Conservation (phyloP, 2,888 invertebrate genomes). For the Andrena dorsata region DNA sequence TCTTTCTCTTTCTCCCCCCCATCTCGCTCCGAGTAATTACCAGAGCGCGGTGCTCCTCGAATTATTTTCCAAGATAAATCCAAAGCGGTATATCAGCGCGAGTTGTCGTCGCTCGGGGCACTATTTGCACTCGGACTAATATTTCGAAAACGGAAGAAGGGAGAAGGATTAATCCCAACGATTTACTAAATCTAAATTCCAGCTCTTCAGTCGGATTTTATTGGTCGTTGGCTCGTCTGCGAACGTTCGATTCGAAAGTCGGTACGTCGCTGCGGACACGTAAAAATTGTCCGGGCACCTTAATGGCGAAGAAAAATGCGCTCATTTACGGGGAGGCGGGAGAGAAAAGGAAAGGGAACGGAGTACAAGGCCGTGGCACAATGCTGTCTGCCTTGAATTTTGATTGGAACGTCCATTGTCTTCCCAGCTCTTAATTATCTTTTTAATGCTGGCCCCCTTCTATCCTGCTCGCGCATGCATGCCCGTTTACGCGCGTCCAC, state of each 20-base stretch:
- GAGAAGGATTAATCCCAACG: background rate
- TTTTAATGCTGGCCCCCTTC: slow-evolving; percentile 49
- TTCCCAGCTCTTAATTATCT: slow-evolving; percentile 67
- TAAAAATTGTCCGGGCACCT: slow-evolving; percentile 35
- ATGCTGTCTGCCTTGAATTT: slow-evolving; percentile 73
- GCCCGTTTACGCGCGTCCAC: slow-evolving; percentile 25
- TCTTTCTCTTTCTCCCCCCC: slow-evolving; percentile 3
- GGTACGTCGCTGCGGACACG: background rate
- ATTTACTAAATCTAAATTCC: too few relatives aligned
- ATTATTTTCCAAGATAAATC: slow-evolving; percentile 65
- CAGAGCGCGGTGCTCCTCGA: slow-evolving; percentile 25
- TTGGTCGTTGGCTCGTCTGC: background rate
- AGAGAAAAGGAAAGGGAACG: slow-evolving; percentile 54
- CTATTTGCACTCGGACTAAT: slow-evolving; percentile 18
- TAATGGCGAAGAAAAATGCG: slow-evolving; percentile 56
- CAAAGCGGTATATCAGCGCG: slow-evolving; percentile 38
- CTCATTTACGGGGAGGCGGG: slow-evolving; percentile 56
- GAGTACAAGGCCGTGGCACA: slow-evolving; percentile 60
- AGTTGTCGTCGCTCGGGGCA: background rate
- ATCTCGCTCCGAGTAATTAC: slow-evolving; percentile 61
- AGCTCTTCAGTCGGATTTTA: too few relatives aligned
- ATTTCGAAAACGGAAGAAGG: background rate
- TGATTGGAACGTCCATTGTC: slow-evolving; percentile 69
- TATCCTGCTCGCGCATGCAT: slow-evolving; percentile 10
- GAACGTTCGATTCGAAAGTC: slow-evolving; percentile 1